Conservation (phyloP, 2,888 invertebrate genomes). For the Athalia circularis region DNA sequence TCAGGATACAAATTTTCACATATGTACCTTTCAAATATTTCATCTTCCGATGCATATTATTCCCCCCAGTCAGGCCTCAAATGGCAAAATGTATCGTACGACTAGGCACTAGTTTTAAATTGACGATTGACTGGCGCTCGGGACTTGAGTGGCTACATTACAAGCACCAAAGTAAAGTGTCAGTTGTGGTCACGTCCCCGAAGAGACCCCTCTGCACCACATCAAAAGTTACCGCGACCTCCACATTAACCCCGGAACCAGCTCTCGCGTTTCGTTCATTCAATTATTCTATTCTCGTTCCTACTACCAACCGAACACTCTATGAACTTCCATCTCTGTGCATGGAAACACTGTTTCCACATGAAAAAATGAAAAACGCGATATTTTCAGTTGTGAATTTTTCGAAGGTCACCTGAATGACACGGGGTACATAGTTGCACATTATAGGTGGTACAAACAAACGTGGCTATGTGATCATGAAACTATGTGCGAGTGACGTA, state of each 20-base stretch:
- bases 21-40: too few species aligned
- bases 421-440: not conserved
- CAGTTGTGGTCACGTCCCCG: constrained; percentile 6
- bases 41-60: not conserved
- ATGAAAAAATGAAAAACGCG: too few species aligned
- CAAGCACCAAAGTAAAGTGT: constrained; percentile 1
- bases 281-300: constrained; percentile 24
- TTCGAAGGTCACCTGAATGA: too few species aligned
- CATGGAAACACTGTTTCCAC: too few species aligned
- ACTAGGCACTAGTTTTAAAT: constrained; percentile 13
- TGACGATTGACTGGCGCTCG: constrained; percentile 24
- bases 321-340: not conserved
- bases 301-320: not conserved
- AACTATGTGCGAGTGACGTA: constrained; percentile 19
- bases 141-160: constrained; percentile 31
- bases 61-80: not conserved
- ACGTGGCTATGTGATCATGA: not conserved
- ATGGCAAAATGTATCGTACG: not conserved
- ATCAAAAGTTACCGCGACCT: constrained; percentile 26
- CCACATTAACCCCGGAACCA: constrained; percentile 19
- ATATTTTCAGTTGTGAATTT: too few species aligned
- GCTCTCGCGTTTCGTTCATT: constrained; percentile 26
- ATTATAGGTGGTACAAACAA: too few species aligned
- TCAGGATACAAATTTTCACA: too few species aligned
- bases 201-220: constrained; percentile 17